phyloP scores from a whole-genome alignment of 2,797 vertebrate species.

The Microctenopoma stevenorrisi region DNA sequence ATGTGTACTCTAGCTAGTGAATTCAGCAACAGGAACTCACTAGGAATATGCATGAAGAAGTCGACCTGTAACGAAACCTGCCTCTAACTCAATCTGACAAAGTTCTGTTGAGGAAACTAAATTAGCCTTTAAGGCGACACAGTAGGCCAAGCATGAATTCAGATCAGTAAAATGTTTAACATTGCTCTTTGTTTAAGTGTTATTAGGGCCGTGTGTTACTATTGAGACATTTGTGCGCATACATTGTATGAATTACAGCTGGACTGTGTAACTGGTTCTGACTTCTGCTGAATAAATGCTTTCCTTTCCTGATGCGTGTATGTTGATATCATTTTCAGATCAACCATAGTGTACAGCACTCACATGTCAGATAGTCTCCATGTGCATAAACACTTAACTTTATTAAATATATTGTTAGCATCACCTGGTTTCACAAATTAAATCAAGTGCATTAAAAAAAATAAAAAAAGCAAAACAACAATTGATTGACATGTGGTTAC shows the following conservation, averaged over 20 bases:
- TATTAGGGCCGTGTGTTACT: conserved; percentile 33
- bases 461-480: not conserved
- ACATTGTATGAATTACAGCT: conserved; percentile 43
- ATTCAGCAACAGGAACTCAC: conserved; percentile 32
- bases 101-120: conserved; percentile 4
- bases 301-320: conserved; percentile 19
- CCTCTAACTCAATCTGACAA: not conserved
- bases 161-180: conserved; percentile 24
- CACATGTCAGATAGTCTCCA: not conserved
- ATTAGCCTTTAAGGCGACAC: not conserved
- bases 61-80: conserved; percentile 5
- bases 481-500: conserved; percentile 3
- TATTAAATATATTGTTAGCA: conserved; percentile 48
- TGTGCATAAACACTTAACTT: conserved; percentile 28
- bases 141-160: conserved; percentile 28
- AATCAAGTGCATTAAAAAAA: conserved; percentile 46
- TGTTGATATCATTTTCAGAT: too few relatives aligned
- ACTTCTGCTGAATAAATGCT: conserved; percentile 58
- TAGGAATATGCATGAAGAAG: conserved; percentile 57
- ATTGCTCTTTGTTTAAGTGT: conserved; percentile 37
- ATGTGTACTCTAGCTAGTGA: conserved; percentile 58
- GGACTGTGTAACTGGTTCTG: conserved; percentile 49
- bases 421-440: conserved; percentile 15
- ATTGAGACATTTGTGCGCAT: conserved; percentile 45
- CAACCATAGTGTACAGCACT: too few relatives aligned